Conservation (phyloP, 2,113 vertebrate genomes). For the Tyto alba region DNA sequence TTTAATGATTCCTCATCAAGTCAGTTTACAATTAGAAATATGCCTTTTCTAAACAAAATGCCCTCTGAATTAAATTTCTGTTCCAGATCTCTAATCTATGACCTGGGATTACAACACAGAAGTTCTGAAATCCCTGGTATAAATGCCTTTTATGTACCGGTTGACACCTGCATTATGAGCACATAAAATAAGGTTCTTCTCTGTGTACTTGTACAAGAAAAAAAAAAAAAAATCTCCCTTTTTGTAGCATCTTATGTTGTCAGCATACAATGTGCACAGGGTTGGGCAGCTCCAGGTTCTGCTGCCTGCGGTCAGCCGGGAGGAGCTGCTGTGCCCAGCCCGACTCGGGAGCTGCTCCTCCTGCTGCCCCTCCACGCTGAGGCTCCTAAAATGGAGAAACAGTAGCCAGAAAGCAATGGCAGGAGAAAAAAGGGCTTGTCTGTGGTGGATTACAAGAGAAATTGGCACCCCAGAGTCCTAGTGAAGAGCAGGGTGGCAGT, state of each 20-base stretch:
- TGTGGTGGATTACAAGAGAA: neutral
- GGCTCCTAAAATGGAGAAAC: neutral
- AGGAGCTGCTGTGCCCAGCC: neutral
- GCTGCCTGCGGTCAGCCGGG: accelerated
- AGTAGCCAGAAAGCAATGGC: neutral
- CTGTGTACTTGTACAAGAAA: neutral
- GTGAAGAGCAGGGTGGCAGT: neutral
- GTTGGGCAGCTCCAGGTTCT: neutral
- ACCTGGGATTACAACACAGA: neutral
- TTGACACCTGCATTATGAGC: neutral
- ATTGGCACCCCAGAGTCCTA: neutral
- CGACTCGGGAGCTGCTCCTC: accelerated
- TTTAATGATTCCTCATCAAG: neutral
- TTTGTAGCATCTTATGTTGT: neutral
- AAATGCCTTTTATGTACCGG: neutral
- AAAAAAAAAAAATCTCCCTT: neutral
- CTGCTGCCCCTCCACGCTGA: neutral
- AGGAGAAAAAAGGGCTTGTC: neutral
- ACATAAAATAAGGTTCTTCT: neutral
- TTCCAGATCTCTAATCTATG: neutral
- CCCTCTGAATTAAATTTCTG: neutral
- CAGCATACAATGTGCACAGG: neutral
- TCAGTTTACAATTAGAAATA: neutral
- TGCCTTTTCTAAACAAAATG: neutral
- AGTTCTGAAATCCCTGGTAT: neutral